Evolutionary conservation across 2,113 vertebrate species (phyloP).

Genomic region (Plectropomus leopardus): DNA sequence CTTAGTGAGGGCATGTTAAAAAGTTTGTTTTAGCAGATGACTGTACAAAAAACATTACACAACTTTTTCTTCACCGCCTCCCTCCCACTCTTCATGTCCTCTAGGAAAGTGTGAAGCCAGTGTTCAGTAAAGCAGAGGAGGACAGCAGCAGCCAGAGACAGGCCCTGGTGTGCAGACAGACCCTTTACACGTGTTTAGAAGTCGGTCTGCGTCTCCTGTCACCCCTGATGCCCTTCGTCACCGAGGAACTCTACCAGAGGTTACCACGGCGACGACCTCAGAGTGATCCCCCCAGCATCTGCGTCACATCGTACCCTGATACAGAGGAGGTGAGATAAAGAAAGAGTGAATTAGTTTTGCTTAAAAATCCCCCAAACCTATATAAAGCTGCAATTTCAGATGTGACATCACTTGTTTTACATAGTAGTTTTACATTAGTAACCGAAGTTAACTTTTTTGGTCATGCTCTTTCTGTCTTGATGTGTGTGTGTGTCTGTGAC

Average conservation of each 20-base stretch:
- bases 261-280: conserved; percentile 84
- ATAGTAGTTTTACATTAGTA: no score
- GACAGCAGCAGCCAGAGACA: conserved; percentile 69
- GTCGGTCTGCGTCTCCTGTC: conserved; percentile 89
- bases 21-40: background rate
- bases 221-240: conserved; percentile 93
- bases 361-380: no score
- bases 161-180: conserved; percentile 85
- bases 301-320: conserved; percentile 88
- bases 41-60: background rate
- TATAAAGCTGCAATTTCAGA: no score
- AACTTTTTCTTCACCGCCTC: no score
- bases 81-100: background rate
- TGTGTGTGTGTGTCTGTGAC: conserved; percentile 10
- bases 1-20: background rate
- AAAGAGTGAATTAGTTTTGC: background rate
- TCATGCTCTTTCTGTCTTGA: no score
- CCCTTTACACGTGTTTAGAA: conserved; percentile 92
- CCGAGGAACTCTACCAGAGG: conserved; percentile 92
- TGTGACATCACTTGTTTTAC: no score
- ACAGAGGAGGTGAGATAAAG: conserved; percentile 82
- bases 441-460: no score
- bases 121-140: conserved; percentile 82
- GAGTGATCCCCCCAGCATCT: conserved; percentile 86
- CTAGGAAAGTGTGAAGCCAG: conserved; percentile 92